A percentile compares a stretch with the other conserved stretches of the same genome.
Conservation (phyloP, 2,888 invertebrate species). For the Leptura quadrifasciata region DNA sequence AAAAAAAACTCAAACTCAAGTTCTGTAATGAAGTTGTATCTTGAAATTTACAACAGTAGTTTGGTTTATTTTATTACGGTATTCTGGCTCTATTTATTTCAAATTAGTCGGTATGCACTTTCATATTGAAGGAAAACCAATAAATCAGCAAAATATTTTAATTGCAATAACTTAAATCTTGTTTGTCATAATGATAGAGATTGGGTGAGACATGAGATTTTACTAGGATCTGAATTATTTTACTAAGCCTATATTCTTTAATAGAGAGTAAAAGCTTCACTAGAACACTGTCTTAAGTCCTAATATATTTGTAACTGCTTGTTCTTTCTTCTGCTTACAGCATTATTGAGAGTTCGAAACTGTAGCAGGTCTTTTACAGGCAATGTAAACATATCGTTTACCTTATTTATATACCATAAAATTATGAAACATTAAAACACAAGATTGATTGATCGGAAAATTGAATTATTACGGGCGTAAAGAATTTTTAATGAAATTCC, state of each 20-base stretch:
- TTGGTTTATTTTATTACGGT: conserved; percentile 12
- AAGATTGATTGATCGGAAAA: conserved; percentile 14
- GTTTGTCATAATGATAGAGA: too few species aligned
- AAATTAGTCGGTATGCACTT: background rate
- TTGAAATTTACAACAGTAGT: background rate
- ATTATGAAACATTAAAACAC: background rate
- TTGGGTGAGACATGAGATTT: too few species aligned
- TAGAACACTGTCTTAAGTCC: too few species aligned
- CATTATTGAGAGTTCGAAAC: background rate
- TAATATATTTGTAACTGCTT: background rate
- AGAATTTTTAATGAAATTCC: conserved; percentile 16
- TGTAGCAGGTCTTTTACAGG: background rate
- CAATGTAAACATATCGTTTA: background rate
- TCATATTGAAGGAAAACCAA: background rate
- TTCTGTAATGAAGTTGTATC: conserved; percentile 10
- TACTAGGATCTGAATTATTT: too few species aligned
- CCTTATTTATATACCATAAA: background rate
- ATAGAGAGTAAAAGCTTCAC: too few species aligned
- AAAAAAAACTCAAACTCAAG: conserved; percentile 14
- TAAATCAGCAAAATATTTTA: background rate
- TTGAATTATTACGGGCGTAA: conserved; percentile 6
- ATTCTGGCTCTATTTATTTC: conserved; percentile 4
- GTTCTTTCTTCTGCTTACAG: background rate
- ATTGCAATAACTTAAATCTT: background rate
- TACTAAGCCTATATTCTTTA: too few species aligned